Evolutionary conservation across 2,888 invertebrate species (phyloP).

Genomic region (Terebella lapidaria): DNA sequence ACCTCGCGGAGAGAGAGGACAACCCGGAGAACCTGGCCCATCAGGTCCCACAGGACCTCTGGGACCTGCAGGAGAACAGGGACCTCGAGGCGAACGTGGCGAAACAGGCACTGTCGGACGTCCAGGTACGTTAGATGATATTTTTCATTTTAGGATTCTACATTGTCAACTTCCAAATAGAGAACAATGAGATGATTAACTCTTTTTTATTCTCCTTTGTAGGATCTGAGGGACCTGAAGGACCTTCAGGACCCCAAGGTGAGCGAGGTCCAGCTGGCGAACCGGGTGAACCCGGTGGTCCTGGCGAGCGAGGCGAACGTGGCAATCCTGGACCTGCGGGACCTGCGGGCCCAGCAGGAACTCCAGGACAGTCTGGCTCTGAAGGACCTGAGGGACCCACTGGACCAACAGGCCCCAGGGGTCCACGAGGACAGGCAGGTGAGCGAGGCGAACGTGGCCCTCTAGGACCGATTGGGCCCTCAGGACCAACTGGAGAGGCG

Average conservation of each 20-base stretch:
- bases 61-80: constrained; percentile 17
- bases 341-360: neutral
- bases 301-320: neutral
- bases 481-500: constrained; percentile 9
- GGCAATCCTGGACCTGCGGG: neutral
- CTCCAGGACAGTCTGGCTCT: constrained; percentile 5
- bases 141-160: no score
- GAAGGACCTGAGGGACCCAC: constrained; percentile 2
- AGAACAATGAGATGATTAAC: no score
- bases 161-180: no score
- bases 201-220: neutral
- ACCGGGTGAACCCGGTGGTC: constrained; percentile 1
- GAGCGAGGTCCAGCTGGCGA: constrained; percentile 1
- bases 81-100: constrained; percentile 5
- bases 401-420: neutral
- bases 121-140: neutral
- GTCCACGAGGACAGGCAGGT: constrained; percentile 10
- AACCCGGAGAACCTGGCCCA: constrained; percentile 18
- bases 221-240: constrained; percentile 7
- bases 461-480: constrained; percentile 13
- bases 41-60: constrained; percentile 16
- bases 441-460: constrained; percentile 15
- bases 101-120: constrained; percentile 5
- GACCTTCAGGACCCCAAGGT: constrained; percentile 2
- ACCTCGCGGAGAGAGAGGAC: constrained; percentile 18